These are phyloP conservation scores for Crenuchus spilurus DNA, from an alignment of 2,797 vertebrate species.

Conservation along the genomic window DNA sequence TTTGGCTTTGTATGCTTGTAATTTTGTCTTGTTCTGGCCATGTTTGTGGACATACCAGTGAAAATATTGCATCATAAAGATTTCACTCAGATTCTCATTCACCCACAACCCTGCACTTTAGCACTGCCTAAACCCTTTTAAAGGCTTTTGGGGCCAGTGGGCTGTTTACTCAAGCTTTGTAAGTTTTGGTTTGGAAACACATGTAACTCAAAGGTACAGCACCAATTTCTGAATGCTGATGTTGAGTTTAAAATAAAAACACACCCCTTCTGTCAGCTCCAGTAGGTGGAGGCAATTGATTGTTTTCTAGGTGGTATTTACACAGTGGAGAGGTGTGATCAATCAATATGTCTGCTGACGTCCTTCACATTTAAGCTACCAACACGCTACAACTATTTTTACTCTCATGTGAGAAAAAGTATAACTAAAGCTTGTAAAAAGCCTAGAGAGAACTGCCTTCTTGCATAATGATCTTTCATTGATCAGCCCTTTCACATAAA, in stretches of 20 bases:
- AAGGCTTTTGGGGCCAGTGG: no score
- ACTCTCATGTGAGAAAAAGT: conserved; percentile 1
- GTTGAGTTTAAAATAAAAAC: conserved; percentile 44
- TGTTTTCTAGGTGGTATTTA: conserved; percentile 9
- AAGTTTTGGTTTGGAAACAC: neutral
- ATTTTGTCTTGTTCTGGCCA: no score
- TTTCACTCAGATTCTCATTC: no score
- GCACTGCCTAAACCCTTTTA: no score
- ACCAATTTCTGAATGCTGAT: conserved; percentile 25
- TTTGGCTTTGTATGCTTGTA: no score
- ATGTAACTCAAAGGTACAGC: neutral
- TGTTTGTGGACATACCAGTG: no score
- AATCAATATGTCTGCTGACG: neutral
- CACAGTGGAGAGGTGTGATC: neutral
- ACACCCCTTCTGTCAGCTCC: conserved; percentile 22
- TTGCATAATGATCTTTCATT: conserved; percentile 16
- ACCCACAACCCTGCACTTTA: no score
- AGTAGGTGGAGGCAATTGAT: conserved; percentile 12
- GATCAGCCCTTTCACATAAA: neutral
- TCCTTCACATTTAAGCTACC: conserved; percentile 3
- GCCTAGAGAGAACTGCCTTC: neutral
- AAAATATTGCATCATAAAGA: no score
- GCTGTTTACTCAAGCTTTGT: no score
- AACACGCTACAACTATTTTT: conserved; percentile 9
- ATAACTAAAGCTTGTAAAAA: neutral